Conservation (phyloP, 2,888 invertebrate genomes). For the Mythimna loreyi region DNA sequence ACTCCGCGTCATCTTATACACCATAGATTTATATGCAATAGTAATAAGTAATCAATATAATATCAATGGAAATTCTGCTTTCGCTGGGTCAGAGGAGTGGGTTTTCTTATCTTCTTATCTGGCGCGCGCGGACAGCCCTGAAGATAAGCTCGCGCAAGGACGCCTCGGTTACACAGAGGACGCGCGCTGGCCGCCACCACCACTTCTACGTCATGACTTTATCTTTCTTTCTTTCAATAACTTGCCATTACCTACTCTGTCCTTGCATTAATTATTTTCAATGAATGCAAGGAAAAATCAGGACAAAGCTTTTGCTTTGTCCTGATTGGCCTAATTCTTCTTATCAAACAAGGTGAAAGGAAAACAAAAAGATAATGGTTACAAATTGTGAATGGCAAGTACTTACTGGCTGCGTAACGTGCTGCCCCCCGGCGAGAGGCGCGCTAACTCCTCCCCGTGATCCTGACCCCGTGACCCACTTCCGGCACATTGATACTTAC, state of each 20-base stretch:
- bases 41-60: too few species aligned
- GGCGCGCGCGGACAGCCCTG: neutral
- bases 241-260: neutral
- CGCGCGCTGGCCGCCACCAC: neutral
- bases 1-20: neutral
- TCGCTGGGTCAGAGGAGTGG: neutral
- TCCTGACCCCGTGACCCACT: conserved; percentile 59
- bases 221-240: conserved; percentile 1
- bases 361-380: conserved; percentile 5
- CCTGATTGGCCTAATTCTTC: conserved; percentile 8
- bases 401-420: neutral
- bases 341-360: conserved; percentile 5
- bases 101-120: neutral
- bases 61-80: too few species aligned
- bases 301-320: too few species aligned
- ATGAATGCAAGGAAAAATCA: too few species aligned
- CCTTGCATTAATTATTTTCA: neutral
- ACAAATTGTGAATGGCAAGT: conserved; percentile 12
- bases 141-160: conserved; percentile 9
- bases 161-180: conserved; percentile 9
- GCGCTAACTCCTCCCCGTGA: conserved; percentile 6
- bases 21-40: neutral
- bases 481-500: conserved; percentile 40
- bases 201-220: neutral
- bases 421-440: too few species aligned